Conservation (phyloP, 2,888 invertebrate species). For the Cheilosia grossa region DNA sequence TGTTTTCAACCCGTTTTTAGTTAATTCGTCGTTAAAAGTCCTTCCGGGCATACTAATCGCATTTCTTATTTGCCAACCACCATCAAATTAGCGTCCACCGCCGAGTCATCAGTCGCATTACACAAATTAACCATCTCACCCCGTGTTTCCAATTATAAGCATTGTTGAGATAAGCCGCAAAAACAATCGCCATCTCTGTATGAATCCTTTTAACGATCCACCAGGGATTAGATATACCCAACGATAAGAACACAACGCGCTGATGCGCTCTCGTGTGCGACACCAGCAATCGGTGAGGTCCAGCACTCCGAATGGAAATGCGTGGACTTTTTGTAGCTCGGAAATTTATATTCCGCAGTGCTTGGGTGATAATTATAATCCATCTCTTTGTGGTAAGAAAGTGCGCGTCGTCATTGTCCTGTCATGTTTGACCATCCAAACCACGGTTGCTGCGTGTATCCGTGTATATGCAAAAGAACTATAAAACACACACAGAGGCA, state of each 20-base stretch:
- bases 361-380: slow-evolving; percentile 67
- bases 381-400: slow-evolving; percentile 53
- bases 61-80: no score
- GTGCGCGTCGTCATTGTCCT: slow-evolving; percentile 68
- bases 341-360: slow-evolving; percentile 53
- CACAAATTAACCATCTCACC: no score
- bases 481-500: slow-evolving; percentile 3
- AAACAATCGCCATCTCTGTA: no score
- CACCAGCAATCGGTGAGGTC: slow-evolving; percentile 57
- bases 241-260: slow-evolving; percentile 19
- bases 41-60: no score
- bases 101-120: no score
- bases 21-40: no score
- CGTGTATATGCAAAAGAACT: slow-evolving; percentile 65
- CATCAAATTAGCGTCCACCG: no score
- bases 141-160: no score
- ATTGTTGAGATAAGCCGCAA: no score
- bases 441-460: slow-evolving; percentile 45
- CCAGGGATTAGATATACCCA: slow-evolving; percentile 17
- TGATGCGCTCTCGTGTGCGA: slow-evolving; percentile 17
- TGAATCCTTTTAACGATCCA: slow-evolving; percentile 25
- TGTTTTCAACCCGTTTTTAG: no score
- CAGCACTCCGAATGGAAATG: slow-evolving; percentile 25
- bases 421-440: slow-evolving; percentile 66
- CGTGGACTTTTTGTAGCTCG: slow-evolving; percentile 35